A percentile compares a stretch with the other conserved stretches of the same genome.
Conservation (phyloP, 2,113 vertebrate species). For the Oryzias melastigma region DNA sequence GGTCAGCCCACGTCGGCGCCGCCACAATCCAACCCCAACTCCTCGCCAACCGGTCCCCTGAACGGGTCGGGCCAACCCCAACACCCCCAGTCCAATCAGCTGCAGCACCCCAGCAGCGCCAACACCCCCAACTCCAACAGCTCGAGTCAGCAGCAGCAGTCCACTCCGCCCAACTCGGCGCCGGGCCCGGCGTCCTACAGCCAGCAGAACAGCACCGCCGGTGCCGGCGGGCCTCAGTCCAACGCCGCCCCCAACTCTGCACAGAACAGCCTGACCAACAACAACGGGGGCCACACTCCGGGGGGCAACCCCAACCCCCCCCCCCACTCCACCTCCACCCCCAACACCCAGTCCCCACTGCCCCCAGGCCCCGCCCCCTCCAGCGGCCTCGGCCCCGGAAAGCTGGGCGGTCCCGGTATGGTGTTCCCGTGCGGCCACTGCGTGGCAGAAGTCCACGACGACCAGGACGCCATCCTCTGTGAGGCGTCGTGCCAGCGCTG, state of each 20-base stretch:
- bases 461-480: slow-evolving; percentile 96
- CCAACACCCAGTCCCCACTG: slow-evolving; percentile 77
- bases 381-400: slow-evolving; percentile 72
- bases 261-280: slow-evolving; percentile 79
- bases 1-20: slow-evolving; percentile 78
- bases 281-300: slow-evolving; percentile 72
- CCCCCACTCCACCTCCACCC: slow-evolving; percentile 78
- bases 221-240: slow-evolving; percentile 64
- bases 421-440: slow-evolving; percentile 94
- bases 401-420: slow-evolving; percentile 76
- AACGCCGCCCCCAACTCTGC: slow-evolving; percentile 68
- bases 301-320: slow-evolving; percentile 77
- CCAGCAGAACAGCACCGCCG: slow-evolving; percentile 78
- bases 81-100: slow-evolving; percentile 71
- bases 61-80: slow-evolving; percentile 78
- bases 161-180: slow-evolving; percentile 76
- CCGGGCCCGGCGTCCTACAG: slow-evolving; percentile 84
- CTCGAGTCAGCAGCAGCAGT: slow-evolving; percentile 71
- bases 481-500: slow-evolving; percentile 97
- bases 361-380: slow-evolving; percentile 69
- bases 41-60: slow-evolving; percentile 77
- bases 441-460: slow-evolving; percentile 91
- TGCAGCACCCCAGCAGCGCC: slow-evolving; percentile 72
- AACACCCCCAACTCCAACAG: slow-evolving; percentile 75
- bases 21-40: slow-evolving; percentile 77